Evolutionary conservation across 2,797 vertebrate genomes (phyloP), one percentile per base, ranked within the genome.

Genomic region (Pagetopsis macropterus): DNA sequence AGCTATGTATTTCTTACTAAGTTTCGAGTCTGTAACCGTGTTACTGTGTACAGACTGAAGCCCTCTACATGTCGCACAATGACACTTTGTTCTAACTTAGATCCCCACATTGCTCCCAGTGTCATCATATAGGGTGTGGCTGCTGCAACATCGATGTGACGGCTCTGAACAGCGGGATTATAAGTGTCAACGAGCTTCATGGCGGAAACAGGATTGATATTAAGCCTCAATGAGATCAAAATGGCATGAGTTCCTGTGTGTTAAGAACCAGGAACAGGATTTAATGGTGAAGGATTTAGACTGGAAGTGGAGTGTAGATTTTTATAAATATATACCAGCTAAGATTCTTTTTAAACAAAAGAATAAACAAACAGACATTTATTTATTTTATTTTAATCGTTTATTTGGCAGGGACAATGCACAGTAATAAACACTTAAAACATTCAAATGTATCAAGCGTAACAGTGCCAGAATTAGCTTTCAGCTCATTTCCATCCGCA

Each of bases 111-210:
- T 91, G 83, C 86, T 59, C 58, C 49, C 60, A 9, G 76, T 91
- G 81, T 90, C 89, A 70, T 92, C 84, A 89, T 80, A 54, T 58
- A 67, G 76, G 83, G 78, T 50, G 77, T 79, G 83, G 80, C 73
- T 85, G 66, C 72, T 81, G 82, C 81, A 81, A 48, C 81, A 62
- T 76, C 78, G 60, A 48, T 78, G 83, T 82, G 72, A 84, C 79
- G 21, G 74, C 68, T 74, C 71, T 69, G 71, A 83, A 88, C 76
- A 66, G 75, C 45, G 4, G 67, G 85, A 84, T 87, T 79, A 82
- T 58, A 85, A 19, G 76, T 82, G 74, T 83, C 60, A 49, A 31
- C 72, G 77, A 70, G 58, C 77, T 74, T 68, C 57, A 48, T 71
- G 78, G 72, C 73, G 45, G 37, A 70, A 41, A 45, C 56, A 64